These are phyloP conservation scores for Yponomeuta plumbellus DNA, from an alignment of 2,888 invertebrate species.

Conservation along the genomic window DNA sequence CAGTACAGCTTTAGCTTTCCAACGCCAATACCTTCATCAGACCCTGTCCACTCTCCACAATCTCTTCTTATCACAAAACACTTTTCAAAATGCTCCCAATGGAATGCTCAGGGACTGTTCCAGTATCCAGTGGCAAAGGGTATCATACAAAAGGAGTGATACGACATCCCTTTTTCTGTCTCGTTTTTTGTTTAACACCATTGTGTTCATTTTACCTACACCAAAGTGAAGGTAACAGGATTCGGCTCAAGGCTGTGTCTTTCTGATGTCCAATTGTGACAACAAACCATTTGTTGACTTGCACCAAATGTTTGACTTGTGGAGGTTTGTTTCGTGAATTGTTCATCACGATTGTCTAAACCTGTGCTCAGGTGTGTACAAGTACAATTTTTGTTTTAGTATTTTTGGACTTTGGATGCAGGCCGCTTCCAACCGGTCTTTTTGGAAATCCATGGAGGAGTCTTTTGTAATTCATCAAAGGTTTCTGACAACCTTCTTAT, in stretches of 20 bases:
- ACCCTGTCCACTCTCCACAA: not conserved
- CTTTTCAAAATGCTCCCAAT: not conserved
- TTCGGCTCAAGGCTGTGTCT: slow-evolving; percentile 2
- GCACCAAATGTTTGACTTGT: not conserved
- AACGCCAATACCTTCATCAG: not conserved
- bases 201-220: slow-evolving; percentile 12
- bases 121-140: slow-evolving; percentile 12
- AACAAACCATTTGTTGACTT: not conserved
- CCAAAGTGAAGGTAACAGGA: slow-evolving; percentile 6
- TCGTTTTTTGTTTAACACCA: slow-evolving; percentile 2
- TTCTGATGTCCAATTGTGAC: not conserved
- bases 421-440: no score
- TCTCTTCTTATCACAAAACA: not conserved
- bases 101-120: not conserved
- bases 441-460: no score
- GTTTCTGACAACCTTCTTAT: no score
- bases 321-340: not conserved
- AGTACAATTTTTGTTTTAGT: no score
- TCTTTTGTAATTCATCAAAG: no score
- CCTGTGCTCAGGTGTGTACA: no score
- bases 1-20: not conserved
- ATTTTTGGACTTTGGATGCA: no score
- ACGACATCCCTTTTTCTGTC: slow-evolving; percentile 6
- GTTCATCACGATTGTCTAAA: no score
- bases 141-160: slow-evolving; percentile 10